Conservation (phyloP, 2,888 invertebrate genomes). For the Lycocerus yunnanus region DNA sequence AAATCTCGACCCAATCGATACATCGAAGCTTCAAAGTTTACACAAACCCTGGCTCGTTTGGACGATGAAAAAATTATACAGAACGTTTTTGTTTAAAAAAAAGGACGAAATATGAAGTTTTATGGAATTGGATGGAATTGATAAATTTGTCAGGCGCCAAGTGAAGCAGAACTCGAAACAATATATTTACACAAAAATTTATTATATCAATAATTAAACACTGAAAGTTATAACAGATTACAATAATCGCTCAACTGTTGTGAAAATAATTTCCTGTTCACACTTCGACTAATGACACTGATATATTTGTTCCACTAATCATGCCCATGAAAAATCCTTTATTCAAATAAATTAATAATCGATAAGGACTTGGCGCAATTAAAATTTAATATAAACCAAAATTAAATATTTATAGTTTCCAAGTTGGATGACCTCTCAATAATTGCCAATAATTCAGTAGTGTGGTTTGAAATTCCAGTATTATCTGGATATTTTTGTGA, state of each 20-base stretch:
- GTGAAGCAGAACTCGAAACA: background rate
- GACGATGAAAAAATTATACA: background rate
- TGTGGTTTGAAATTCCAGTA: background rate
- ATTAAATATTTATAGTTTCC: background rate
- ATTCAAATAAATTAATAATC: background rate
- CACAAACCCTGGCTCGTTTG: background rate
- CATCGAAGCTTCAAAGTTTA: background rate
- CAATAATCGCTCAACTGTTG: background rate
- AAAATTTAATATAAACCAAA: background rate
- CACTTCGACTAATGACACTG: background rate
- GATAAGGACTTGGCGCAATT: background rate
- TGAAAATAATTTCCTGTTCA: constrained; percentile 1
- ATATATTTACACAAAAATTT: background rate
- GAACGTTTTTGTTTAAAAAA: background rate
- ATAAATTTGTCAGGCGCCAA: background rate
- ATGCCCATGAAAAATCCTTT: background rate
- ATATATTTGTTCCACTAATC: background rate
- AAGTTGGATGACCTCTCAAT: background rate
- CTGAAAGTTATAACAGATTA: background rate
- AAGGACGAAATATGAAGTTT: too few relatives aligned
- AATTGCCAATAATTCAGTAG: background rate
- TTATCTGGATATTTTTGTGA: background rate
- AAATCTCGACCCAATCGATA: background rate
- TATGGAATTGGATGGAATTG: background rate
- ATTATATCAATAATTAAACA: background rate